Evolutionary conservation across 2,113 vertebrate species (phyloP), one percentile per base, ranked within the genome.

Genomic region (Hypomesus transpacificus): DNA sequence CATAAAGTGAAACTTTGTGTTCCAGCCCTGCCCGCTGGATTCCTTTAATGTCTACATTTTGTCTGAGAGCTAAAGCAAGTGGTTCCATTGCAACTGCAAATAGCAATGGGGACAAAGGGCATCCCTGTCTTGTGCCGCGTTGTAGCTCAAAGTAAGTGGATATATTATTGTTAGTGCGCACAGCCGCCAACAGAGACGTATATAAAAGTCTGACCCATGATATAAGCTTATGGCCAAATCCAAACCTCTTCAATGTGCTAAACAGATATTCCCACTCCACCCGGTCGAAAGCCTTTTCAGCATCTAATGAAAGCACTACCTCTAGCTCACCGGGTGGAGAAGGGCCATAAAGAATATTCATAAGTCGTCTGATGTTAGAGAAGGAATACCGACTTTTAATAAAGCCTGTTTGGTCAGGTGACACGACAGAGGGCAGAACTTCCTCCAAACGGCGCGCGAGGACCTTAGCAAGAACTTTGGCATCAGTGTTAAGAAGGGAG

Each of bases 401-500:
- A 69, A 75, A 75, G 16, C 73, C 60, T 24, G 66, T 75, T 34
- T 68, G 50, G n/a, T 69, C 60, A 3, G 52, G 18, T 1, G 59
- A 59, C 5, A 64, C 3, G 18, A 75, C 53, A 18, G 50, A 28
- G 14, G 59, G 60, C 4, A 70, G 51, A 20, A 63, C 11, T 20
- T 31, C 9, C 34, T 64, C 67, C 14, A 64, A 18, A 3, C 66
- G 51, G 53, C 18, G 18, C 20, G 67, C 59, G 18, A 75, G 7
- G 14, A 69, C 67, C 18, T 75, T 65, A 31, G 73, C 26, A 18
- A 69, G 51, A 18, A 56, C 1, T 68, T 75, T 69, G 53, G 60
- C 61, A 11, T 66, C 64, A 69, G 59, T 52, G 58, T 74, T 69
- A 51, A 61, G 59, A 67, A 74, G 68, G 31, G 68, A 76, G 46